phyloP scores from a whole-genome alignment of 2,797 vertebrate genomes.

The Sebastes melanostomus region DNA sequence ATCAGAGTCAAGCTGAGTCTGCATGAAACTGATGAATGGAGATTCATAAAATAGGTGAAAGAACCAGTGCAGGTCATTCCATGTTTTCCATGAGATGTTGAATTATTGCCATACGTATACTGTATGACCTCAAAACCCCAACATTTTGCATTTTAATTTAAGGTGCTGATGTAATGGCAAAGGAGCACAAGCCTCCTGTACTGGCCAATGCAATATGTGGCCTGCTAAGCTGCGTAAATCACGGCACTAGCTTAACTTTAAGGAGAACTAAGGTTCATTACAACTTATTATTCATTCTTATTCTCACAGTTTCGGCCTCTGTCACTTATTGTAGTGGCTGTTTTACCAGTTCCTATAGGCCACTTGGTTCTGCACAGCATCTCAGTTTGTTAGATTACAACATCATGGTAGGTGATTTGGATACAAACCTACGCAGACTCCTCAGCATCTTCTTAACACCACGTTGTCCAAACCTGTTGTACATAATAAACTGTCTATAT shows the following conservation, averaged over 20 bases:
- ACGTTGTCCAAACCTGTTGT: neutral
- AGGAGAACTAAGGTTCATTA: neutral
- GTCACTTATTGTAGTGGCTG: neutral
- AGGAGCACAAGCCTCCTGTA: neutral
- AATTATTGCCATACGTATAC: neutral
- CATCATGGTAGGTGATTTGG: no score
- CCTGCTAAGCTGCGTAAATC: neutral
- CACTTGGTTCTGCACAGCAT: neutral
- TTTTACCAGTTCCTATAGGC: neutral
- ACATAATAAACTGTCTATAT: neutral
- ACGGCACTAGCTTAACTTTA: neutral
- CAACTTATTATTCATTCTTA: neutral
- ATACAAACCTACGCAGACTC: neutral
- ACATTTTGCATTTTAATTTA: neutral
- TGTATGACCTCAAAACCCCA: neutral
- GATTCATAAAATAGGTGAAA: conserved; percentile 26
- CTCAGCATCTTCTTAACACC: neutral
- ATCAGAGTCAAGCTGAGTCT: conserved; percentile 49
- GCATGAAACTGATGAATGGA: conserved; percentile 40
- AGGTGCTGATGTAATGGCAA: neutral
- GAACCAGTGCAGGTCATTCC: neutral
- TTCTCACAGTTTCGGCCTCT: neutral
- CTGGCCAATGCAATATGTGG: neutral
- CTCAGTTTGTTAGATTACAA: neutral
- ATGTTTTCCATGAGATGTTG: conserved; percentile 2